These are phyloP conservation scores for Raja brachyura DNA, from an alignment of 2,113 vertebrate species.

Conservation along the genomic window DNA sequence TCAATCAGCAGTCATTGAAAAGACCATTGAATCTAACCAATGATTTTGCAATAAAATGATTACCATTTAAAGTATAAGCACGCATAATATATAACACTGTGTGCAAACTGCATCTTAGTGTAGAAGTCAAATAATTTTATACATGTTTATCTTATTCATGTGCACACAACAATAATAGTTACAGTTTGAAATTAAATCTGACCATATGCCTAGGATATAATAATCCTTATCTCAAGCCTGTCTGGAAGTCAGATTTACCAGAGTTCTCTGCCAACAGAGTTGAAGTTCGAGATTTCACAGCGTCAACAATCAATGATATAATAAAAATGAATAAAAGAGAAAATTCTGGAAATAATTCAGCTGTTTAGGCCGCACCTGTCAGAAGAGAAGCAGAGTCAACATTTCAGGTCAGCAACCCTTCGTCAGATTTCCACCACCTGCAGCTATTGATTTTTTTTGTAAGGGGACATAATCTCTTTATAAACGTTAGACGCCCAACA, in stretches of 20 bases:
- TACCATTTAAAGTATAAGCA: too few relatives aligned
- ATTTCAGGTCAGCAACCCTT: too few relatives aligned
- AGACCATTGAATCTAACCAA: neutral
- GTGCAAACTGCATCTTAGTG: neutral
- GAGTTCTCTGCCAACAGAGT: neutral
- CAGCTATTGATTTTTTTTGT: too few relatives aligned
- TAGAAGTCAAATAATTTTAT: neutral
- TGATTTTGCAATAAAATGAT: neutral
- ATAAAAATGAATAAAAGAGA: too few relatives aligned
- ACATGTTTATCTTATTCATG: neutral
- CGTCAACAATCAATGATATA: too few relatives aligned
- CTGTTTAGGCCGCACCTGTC: too few relatives aligned
- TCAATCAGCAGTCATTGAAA: neutral
- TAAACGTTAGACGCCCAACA: too few relatives aligned
- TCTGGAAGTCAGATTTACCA: neutral
- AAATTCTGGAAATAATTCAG: too few relatives aligned
- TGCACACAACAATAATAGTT: neutral
- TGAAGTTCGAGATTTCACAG: too few relatives aligned
- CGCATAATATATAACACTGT: neutral
- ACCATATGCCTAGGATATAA: neutral
- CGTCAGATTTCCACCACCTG: too few relatives aligned
- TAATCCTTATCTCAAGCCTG: neutral
- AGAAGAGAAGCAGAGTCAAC: too few relatives aligned
- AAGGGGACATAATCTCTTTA: too few relatives aligned
- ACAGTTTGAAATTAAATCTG: neutral